Conservation (phyloP, 2,113 vertebrate species). For the Myodes glareolus region DNA sequence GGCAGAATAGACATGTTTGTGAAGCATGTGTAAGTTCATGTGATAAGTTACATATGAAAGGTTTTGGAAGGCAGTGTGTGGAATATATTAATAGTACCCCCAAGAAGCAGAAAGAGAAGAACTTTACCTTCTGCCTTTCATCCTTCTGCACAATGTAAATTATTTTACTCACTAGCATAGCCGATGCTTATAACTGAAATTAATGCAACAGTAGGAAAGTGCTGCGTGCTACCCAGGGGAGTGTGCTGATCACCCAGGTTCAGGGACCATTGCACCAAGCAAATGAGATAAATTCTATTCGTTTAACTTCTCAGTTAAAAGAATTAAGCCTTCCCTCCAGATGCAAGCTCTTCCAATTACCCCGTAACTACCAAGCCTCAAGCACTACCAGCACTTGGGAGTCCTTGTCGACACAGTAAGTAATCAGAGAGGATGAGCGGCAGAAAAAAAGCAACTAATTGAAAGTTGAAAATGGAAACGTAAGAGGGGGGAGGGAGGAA, state of each 20-base stretch:
- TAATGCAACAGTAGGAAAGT: conserved; percentile 37
- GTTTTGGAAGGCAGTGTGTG: background rate
- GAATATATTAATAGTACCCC: background rate
- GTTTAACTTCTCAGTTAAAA: conserved; percentile 64
- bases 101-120: background rate
- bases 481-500: background rate
- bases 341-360: conserved; percentile 55
- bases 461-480: conserved; percentile 20
- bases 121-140: conserved; percentile 10
- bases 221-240: background rate
- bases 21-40: background rate
- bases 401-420: background rate
- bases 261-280: conserved; percentile 17
- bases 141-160: background rate
- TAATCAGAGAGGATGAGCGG: background rate
- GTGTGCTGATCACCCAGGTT: conserved; percentile 40
- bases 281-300: conserved; percentile 65
- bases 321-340: conserved; percentile 47
- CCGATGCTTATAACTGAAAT: conserved; percentile 38
- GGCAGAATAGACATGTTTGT: background rate
- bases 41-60: background rate
- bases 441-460: background rate
- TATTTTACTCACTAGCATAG: background rate
- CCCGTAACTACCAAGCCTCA: background rate
- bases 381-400: conserved; percentile 8